Evolutionary conservation across 2,888 invertebrate species (phyloP).

Genomic region (Erynnis tages): DNA sequence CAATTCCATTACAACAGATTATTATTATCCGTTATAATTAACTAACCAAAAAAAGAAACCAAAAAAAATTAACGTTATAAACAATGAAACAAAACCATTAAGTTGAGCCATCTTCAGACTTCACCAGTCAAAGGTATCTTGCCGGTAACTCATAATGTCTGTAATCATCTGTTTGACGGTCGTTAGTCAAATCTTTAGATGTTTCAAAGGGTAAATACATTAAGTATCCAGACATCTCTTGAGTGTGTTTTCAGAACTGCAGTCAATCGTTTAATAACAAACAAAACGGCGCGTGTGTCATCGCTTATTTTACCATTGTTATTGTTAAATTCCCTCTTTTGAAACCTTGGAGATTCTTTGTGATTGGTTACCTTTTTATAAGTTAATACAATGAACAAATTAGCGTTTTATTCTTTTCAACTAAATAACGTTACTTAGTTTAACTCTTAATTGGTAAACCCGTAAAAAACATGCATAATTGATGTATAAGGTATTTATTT

Average conservation of each 20-base stretch:
- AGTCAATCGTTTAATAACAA: conserved; percentile 35
- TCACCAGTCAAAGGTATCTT: no score
- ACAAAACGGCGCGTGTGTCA: conserved; percentile 45
- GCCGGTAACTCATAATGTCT: no score
- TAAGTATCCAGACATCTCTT: conserved; percentile 30
- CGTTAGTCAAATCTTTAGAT: conserved; percentile 7
- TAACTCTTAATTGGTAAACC: no score
- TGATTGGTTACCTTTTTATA: neutral
- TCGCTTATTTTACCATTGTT: conserved; percentile 35
- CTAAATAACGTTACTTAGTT: no score
- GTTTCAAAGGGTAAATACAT: neutral
- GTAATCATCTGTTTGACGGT: neutral
- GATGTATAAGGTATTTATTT: neutral
- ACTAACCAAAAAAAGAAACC: no score
- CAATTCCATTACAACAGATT: neutral
- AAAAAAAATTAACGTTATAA: no score
- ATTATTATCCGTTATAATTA: no score
- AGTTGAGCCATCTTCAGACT: no score
- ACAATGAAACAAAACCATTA: no score
- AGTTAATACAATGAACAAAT: neutral
- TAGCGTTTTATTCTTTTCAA: no score
- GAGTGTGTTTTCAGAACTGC: conserved; percentile 38
- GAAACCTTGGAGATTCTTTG: neutral
- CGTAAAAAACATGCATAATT: no score
- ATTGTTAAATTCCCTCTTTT: conserved; percentile 7